These are phyloP conservation scores for Heteractis magnifica DNA, from an alignment of 92 coral and sea anemone species.

Conservation along the genomic window DNA sequence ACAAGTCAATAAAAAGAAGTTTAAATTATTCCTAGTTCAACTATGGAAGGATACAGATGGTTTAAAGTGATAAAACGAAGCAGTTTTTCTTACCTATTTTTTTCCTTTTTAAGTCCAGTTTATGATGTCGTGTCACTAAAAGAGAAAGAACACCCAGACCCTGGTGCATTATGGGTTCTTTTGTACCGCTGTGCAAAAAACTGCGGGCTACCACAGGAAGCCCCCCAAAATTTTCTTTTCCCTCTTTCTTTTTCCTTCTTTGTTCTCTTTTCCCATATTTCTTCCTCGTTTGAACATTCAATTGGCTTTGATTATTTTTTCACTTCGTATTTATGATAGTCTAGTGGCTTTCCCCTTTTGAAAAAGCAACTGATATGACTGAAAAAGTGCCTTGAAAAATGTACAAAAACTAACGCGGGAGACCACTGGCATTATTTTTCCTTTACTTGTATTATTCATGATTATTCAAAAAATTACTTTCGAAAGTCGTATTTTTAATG, in stretches of 20 bases:
- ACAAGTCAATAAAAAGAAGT: background rate
- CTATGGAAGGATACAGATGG: background rate
- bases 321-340: too few relatives aligned
- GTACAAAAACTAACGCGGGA: too few relatives aligned
- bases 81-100: constrained; percentile 24
- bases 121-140: constrained; percentile 84
- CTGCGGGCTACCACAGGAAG: constrained; percentile 21
- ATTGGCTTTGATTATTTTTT: too few relatives aligned
- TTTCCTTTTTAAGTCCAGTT: background rate
- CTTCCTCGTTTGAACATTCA: background rate
- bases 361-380: too few relatives aligned
- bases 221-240: constrained; percentile 9
- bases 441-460: too few relatives aligned
- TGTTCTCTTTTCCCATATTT: background rate
- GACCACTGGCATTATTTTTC: too few relatives aligned
- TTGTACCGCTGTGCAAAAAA: constrained; percentile 6
- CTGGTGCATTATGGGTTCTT: constrained; percentile 73
- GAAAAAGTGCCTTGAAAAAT: too few relatives aligned
- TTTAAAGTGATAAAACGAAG: background rate
- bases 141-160: constrained; percentile 18
- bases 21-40: background rate
- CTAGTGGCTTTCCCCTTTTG: too few relatives aligned
- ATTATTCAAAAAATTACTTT: too few relatives aligned
- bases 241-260: background rate
- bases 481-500: too few relatives aligned